These are phyloP conservation scores for Ibidorhyncha struthersii DNA, from an alignment of 2,113 vertebrate species.

Conservation along the genomic window DNA sequence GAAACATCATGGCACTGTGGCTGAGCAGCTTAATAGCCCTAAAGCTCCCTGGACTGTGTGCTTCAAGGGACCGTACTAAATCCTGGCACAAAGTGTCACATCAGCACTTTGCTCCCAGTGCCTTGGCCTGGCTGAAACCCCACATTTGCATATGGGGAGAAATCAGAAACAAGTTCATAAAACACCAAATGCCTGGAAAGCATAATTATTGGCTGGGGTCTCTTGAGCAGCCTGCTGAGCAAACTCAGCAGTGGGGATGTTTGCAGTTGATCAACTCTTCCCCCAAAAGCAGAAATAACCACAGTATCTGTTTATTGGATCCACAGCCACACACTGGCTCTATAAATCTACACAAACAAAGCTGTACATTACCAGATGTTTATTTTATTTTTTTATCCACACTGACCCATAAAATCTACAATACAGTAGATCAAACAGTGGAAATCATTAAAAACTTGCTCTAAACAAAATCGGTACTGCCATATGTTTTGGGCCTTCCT, in stretches of 20 bases:
- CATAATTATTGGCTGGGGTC: neutral
- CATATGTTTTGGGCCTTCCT: conserved; percentile 24
- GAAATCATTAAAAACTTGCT: conserved; percentile 40
- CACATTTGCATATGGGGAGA: conserved; percentile 9
- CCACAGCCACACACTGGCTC: neutral
- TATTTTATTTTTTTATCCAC: conserved; percentile 36
- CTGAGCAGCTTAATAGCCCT: conserved; percentile 44
- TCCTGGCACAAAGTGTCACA: conserved; percentile 1
- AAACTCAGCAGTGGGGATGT: conserved; percentile 35
- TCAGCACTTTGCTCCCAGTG: conserved; percentile 7
- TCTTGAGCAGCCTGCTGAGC: conserved; percentile 33
- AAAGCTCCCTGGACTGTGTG: conserved; percentile 11
- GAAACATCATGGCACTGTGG: neutral
- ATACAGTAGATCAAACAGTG: conserved; percentile 24
- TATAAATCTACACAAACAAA: conserved; percentile 44
- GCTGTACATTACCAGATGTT: conserved; percentile 57
- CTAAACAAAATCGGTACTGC: neutral
- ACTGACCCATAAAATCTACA: conserved; percentile 36
- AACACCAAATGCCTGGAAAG: conserved; percentile 33
- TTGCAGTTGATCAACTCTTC: conserved; percentile 35
- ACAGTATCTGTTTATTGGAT: conserved; percentile 9
- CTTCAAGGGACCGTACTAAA: neutral
- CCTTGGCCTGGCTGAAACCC: conserved; percentile 2
- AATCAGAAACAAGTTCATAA: conserved; percentile 15
- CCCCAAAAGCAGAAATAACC: conserved; percentile 43